phyloP scores from a whole-genome alignment of 2,113 vertebrate species.

The Hippopotamus amphibius region DNA sequence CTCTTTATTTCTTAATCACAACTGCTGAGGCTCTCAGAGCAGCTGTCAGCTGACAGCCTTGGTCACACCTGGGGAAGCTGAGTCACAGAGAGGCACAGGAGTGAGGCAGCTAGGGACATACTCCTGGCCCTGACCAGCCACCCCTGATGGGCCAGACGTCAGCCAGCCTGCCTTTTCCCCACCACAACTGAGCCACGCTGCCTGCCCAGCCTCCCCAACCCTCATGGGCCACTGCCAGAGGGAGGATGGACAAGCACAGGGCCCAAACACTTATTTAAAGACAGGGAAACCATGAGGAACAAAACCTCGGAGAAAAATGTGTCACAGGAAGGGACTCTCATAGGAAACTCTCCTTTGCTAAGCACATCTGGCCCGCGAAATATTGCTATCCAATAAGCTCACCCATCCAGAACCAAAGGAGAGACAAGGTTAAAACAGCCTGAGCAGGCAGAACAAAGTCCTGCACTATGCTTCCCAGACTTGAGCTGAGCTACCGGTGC shows the following conservation, averaged over 20 bases:
- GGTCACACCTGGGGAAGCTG: slow-evolving; percentile 78
- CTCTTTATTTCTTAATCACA: slow-evolving; percentile 81
- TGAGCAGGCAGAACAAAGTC: slow-evolving; percentile 33
- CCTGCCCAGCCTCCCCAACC: background rate
- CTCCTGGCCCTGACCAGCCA: background rate
- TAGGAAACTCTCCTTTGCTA: background rate
- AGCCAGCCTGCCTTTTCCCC: background rate
- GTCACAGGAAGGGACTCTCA: background rate
- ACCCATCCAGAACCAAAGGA: slow-evolving; percentile 6
- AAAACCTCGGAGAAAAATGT: background rate
- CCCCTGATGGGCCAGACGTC: background rate
- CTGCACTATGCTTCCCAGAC: background rate
- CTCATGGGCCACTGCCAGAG: background rate
- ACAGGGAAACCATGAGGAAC: background rate
- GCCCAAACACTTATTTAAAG: background rate
- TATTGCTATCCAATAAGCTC: background rate
- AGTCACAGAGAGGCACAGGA: slow-evolving; percentile 58
- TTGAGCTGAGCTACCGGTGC: background rate
- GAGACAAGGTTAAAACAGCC: background rate
- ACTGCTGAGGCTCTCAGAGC: slow-evolving; percentile 50
- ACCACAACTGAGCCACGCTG: background rate
- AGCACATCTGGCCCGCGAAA: background rate
- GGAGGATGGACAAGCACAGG: background rate
- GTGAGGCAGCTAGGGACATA: slow-evolving; percentile 35
- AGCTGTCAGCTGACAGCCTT: slow-evolving; percentile 38